A percentile compares a stretch with the other conserved stretches of the same genome.
Evolutionary conservation across 2,113 vertebrate genomes (phyloP).

Genomic region (Diadophis punctatus): DNA sequence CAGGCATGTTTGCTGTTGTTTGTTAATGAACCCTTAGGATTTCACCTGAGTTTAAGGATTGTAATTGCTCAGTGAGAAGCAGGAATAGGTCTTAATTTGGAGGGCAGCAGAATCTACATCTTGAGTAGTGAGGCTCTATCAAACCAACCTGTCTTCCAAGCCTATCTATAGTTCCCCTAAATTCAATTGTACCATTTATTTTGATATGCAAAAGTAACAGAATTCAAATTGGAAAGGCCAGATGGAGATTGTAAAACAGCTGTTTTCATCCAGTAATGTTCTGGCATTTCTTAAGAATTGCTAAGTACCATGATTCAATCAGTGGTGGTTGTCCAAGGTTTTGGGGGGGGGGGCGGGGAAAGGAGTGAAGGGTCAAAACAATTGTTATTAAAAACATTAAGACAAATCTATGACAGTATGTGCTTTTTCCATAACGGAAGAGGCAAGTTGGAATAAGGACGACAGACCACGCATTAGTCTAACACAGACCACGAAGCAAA

Average conservation of each 20-base stretch:
- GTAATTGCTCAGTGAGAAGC: background rate
- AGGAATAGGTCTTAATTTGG: background rate
- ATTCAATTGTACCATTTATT: background rate
- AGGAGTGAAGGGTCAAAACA: background rate
- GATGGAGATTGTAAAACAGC: background rate
- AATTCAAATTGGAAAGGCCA: background rate
- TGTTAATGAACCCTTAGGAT: background rate
- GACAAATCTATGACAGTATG: background rate
- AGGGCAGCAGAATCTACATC: background rate
- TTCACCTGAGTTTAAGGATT: background rate
- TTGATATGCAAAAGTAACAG: background rate
- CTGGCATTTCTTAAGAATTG: background rate
- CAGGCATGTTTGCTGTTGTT: background rate
- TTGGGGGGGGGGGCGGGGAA: background rate
- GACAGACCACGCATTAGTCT: background rate
- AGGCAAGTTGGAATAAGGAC: background rate
- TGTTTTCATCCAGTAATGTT: fast-evolving
- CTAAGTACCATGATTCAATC: conserved; percentile 5
- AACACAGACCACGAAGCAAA: background rate
- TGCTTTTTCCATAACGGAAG: background rate
- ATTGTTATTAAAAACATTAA: background rate
- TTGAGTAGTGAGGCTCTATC: background rate
- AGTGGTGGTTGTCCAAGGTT: background rate
- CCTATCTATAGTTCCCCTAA: background rate
- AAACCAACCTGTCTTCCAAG: background rate